Conservation (phyloP, 2,888 invertebrate genomes). For the Orthosia cruda region DNA sequence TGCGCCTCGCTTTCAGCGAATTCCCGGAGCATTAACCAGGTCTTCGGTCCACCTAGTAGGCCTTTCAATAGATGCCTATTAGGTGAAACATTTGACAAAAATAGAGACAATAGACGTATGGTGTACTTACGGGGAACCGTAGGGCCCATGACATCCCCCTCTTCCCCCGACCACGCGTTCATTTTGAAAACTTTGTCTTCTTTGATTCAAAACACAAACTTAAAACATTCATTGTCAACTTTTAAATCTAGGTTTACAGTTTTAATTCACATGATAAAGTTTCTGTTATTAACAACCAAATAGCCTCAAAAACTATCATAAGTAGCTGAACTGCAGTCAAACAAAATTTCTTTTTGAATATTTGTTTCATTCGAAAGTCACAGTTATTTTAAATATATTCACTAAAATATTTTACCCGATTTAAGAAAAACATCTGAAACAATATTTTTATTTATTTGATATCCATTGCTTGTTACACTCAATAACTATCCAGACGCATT, state of each 20-base stretch:
- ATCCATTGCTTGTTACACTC: conserved; percentile 14
- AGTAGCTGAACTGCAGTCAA: no score
- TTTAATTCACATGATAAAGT: not conserved
- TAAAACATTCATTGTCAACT: conserved; percentile 21
- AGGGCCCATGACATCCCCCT: conserved; percentile 85
- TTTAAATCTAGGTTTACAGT: not conserved
- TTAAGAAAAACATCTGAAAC: not conserved
- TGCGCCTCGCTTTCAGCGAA: no score
- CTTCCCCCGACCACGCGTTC: conserved; percentile 86
- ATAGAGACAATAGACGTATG: not conserved
- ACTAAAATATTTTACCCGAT: not conserved
- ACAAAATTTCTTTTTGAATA: no score
- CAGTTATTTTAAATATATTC: no score
- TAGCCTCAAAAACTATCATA: not conserved
- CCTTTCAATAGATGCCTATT: no score
- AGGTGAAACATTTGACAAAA: no score
- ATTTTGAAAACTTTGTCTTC: conserved; percentile 69
- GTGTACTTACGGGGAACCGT: conserved; percentile 83
- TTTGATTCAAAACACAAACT: conserved; percentile 8
- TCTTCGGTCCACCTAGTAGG: no score
- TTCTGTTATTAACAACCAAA: not conserved
- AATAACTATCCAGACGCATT: not conserved
- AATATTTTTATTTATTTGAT: not conserved
- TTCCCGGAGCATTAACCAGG: no score
- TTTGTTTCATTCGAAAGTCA: no score